Evolutionary conservation across 1,140 invertebrate genomes (phyloP).

Genomic region (Maniola jurtina): DNA sequence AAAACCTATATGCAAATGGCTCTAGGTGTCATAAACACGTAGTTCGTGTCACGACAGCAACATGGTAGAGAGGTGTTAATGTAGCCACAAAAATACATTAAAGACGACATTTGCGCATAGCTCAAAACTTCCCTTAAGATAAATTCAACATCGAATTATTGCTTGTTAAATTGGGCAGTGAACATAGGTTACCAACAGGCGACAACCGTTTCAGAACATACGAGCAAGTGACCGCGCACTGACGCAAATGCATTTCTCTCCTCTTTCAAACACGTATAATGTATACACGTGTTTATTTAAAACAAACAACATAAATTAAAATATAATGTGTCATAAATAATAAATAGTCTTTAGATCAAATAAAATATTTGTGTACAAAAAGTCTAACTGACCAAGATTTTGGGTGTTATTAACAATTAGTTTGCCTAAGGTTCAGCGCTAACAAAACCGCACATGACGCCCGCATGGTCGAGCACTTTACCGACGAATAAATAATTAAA

Average conservation of each 20-base stretch:
- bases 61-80: too few species aligned
- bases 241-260: conserved; percentile 1
- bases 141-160: conserved; percentile 35
- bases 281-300: neutral
- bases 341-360: too few species aligned
- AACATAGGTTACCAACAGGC: conserved; percentile 29
- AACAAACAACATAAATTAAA: too few species aligned
- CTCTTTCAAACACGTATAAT: neutral
- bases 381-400: too few species aligned
- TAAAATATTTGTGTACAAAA: too few species aligned
- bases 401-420: too few species aligned
- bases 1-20: neutral
- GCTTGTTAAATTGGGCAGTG: conserved; percentile 46
- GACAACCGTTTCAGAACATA: conserved; percentile 15
- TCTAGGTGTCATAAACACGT: neutral
- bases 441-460: too few species aligned
- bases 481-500: too few species aligned
- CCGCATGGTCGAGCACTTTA: too few species aligned
- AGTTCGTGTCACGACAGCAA: neutral
- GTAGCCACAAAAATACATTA: neutral
- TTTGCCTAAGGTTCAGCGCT: too few species aligned
- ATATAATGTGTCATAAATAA: too few species aligned
- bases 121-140: neutral
- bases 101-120: neutral
- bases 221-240: neutral